Evolutionary conservation across 2,888 invertebrate species (phyloP).

Genomic region (Volucella bombylans): DNA sequence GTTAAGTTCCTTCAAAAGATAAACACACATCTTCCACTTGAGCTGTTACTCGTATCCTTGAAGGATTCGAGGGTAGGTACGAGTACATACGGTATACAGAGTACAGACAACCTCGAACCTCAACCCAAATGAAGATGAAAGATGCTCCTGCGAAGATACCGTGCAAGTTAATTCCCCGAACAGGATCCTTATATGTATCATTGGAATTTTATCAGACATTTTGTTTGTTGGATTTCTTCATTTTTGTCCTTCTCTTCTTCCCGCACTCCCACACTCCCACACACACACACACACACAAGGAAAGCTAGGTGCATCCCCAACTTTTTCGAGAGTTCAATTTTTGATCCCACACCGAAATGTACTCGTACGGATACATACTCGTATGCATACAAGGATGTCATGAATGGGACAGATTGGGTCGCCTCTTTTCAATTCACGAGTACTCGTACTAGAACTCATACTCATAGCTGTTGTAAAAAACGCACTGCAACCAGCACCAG

Average conservation of each 20-base stretch:
- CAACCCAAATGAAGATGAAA: conserved; percentile 59
- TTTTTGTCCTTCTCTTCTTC: not conserved
- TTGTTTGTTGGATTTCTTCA: conserved; percentile 18
- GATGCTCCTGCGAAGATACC: conserved; percentile 56
- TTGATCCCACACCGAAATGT: conserved; percentile 24
- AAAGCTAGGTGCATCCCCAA: conserved; percentile 11
- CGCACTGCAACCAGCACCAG: too few species aligned
- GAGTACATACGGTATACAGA: conserved; percentile 41
- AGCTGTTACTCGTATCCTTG: conserved; percentile 69
- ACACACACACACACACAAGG: too few species aligned
- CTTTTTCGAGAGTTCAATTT: conserved; percentile 22
- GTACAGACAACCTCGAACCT: conserved; percentile 14
- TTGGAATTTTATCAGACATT: conserved; percentile 66
- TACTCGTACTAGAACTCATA: too few species aligned
- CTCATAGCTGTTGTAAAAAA: too few species aligned
- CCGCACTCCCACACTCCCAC: too few species aligned
- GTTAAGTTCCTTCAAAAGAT: conserved; percentile 66
- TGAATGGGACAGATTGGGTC: conserved; percentile 25
- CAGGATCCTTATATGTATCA: conserved; percentile 48
- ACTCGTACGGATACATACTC: not conserved
- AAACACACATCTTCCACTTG: conserved; percentile 70
- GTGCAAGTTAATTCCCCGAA: conserved; percentile 65
- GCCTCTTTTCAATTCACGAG: not conserved
- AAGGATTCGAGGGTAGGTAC: conserved; percentile 39
- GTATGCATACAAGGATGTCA: conserved; percentile 20